These are phyloP conservation scores for Triplophysa bombifrons DNA, from an alignment of 2,797 vertebrate species.

Conservation along the genomic window DNA sequence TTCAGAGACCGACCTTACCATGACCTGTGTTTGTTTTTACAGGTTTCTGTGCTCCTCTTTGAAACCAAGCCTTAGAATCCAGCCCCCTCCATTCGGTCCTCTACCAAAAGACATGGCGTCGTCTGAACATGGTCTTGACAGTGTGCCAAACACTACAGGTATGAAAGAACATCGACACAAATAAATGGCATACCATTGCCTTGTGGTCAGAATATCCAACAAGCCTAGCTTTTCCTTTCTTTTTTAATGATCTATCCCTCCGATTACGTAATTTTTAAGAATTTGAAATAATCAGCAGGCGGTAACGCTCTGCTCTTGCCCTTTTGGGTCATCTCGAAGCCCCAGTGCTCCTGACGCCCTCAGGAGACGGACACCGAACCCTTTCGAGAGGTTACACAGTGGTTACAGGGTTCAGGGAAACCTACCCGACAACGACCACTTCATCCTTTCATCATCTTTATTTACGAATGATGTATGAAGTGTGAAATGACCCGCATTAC, in stretches of 20 bases:
- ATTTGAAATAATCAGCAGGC: background rate
- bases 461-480: slow-evolving; percentile 47
- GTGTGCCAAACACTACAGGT: background rate
- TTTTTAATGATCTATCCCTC: slow-evolving; percentile 20
- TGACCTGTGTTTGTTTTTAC: slow-evolving; percentile 90
- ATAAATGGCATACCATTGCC: background rate
- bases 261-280: background rate
- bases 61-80: slow-evolving; percentile 71
- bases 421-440: slow-evolving; percentile 55
- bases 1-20: slow-evolving; percentile 79
- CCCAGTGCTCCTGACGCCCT: slow-evolving; percentile 20
- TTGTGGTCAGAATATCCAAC: slow-evolving; percentile 1
- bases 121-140: slow-evolving; percentile 17
- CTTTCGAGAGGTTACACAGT: slow-evolving; percentile 65
- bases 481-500: slow-evolving; percentile 40
- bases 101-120: slow-evolving; percentile 63
- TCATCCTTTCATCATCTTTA: slow-evolving; percentile 62
- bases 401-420: slow-evolving; percentile 69
- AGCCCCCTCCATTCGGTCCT: slow-evolving; percentile 73
- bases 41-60: slow-evolving; percentile 84
- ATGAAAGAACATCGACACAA: background rate
- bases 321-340: slow-evolving; percentile 32
- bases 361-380: slow-evolving; percentile 62
- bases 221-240: background rate
- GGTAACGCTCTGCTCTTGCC: slow-evolving; percentile 29